Base-by-base conservation (phyloP, 2,797 vertebrate genomes). In the Buceros bicornis region DNA sequence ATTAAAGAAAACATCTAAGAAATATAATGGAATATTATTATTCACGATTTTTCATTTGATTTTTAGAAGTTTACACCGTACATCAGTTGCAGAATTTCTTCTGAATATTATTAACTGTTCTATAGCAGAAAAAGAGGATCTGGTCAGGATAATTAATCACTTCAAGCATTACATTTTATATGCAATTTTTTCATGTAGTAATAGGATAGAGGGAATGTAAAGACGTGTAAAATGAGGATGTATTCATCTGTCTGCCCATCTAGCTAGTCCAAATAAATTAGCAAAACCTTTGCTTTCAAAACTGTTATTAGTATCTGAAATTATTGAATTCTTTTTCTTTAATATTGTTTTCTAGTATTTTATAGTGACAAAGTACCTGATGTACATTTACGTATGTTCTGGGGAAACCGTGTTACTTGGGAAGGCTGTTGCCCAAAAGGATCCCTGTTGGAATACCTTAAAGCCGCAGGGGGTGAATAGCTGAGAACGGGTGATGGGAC, bases 401-500 rank as follows among this genome's bases (percentile, higher is more conserved):
- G 31, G 19, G 77, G 57, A 77, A 91, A 50, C 25, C 7, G 4
- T 50, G 29, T 48, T 66, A 6, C 35, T 56, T 71, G 54, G 48
- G 26, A 69, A 54, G 53, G 43, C 24, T 10, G 11, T 62, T 80
- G 50, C 37, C 58, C 9, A 13, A 77, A 72, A 29, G 16, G 20
- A 43, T 33, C 50, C n/a, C 16, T 76, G 9, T n/a, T 24, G 13
- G 61, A 69, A 33, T 33, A 56, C 28, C 29, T 74, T 43, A 80
- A 80, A 82, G n/a, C 8, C 0, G 0, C 26, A 51, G 29, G 10
- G 26, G 25, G 17, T 4, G 3, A 47, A 29, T 16, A 37, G 13
- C 13, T 33, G 74, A 62, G 24, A 88, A 43, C 3, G 16, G n/a
- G 37, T 85, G 60, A 43, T 53, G 50, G 31, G 29, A 53, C 62